Base-by-base conservation (phyloP, 2,888 invertebrate species). In the Zeuzera pyrina region DNA sequence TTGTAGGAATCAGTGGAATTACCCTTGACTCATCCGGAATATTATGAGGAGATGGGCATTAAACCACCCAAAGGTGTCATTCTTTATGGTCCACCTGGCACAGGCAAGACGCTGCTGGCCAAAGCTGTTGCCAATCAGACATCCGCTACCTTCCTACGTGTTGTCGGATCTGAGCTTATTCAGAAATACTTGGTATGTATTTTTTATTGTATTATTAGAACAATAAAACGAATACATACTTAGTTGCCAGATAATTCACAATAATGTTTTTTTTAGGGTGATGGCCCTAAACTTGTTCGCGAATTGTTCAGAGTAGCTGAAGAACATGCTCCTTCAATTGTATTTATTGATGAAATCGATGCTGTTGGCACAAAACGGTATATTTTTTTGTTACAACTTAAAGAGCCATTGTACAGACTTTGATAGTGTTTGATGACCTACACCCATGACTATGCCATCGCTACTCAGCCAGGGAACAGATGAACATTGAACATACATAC, bases 31-130 rank as follows among this genome's bases (percentile, higher is more conserved):
- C 99, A 99, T 85, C 99, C 99, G 1, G 99, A 99, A 72, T 98
- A 98, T 76, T 99, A 99, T 67, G 98, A 99, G 73, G 99, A 99
- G 83, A 99, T 99, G 98, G 99, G 99, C 35, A 99, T 99, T 51
- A 97, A 97, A 63, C 98, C 99, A 8, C 99, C 99, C 0, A 99
- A 99, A 68, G 99, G 99, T 47, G 98, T 99, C 1, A 99, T 99
- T 58, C 85, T 99, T 21, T 99, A 99, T 73, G 99, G 98, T 0
- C 93, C 94, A 11, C 99, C 99, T 0, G 99, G 99, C 26, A 99
- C 98, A 11, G 99, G 98, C 30, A 99, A 99, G 79, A 99, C 99
- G 0, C 83, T 99, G 23, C 81, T 99, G 33, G 99, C 99, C 5
- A 99, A 99, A 78, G 99, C 99, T 12, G 99, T 99, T 0, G 99